phyloP scores from a whole-genome alignment of 2,888 invertebrate genomes.

The Epinotia nisella region DNA sequence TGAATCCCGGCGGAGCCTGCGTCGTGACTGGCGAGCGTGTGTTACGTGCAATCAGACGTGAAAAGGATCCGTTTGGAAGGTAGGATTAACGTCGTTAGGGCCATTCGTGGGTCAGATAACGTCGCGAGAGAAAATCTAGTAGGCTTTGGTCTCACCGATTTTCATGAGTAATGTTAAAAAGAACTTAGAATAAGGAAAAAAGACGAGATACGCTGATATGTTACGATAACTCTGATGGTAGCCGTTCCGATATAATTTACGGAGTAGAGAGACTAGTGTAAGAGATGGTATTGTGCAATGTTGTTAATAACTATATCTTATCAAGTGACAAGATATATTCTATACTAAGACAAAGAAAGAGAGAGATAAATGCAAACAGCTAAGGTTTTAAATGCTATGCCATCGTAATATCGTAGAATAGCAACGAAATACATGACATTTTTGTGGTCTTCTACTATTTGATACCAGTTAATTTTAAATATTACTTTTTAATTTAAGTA shows the following conservation, averaged over 20 bases:
- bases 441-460: background rate
- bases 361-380: background rate
- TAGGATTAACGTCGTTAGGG: conserved; percentile 27
- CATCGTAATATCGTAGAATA: background rate
- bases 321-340: too few relatives aligned
- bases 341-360: too few relatives aligned
- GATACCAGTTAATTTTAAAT: background rate
- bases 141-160: background rate
- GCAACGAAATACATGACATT: background rate
- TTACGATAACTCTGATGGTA: too few relatives aligned
- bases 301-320: too few relatives aligned
- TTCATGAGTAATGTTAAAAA: background rate
- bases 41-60: conserved; percentile 55
- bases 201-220: too few relatives aligned
- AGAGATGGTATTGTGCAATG: too few relatives aligned
- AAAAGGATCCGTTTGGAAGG: conserved; percentile 10
- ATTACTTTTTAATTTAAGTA: too few relatives aligned
- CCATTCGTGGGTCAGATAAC: background rate
- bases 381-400: background rate
- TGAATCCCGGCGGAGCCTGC: conserved; percentile 80
- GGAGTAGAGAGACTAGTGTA: too few relatives aligned
- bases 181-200: background rate
- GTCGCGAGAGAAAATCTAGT: background rate
- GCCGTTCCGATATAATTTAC: too few relatives aligned
- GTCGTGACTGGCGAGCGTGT: conserved; percentile 80